Base-by-base conservation (phyloP, 2,888 invertebrate species). In the Agrilus cyanescens region DNA sequence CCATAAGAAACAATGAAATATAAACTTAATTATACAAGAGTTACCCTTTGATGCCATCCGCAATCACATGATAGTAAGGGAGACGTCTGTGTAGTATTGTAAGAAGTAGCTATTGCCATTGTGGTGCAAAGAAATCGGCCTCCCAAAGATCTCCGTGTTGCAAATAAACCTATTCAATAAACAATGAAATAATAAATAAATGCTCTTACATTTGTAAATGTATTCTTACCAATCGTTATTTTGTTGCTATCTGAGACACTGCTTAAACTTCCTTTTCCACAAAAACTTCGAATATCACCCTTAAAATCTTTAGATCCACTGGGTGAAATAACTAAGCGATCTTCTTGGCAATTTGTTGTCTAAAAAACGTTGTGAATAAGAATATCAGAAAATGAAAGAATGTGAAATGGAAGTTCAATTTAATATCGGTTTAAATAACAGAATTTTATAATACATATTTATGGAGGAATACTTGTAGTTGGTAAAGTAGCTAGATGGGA, bases 1-100 rank as follows among this genome's bases (percentile, higher is more conserved):
- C n/a, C 3, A 14, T 37, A 37, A 12, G 25, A 37, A 4, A 37
- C 18, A 20, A 7, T 36, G 37, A n/a, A n/a, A n/a, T 7, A 16
- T 37, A 34, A 10, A 6, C 12, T 36, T 36, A 18, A 29, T 29
- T 38, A 2, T 14, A 4, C 14, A 37, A 32, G 38, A 40, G 55
- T 53, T 57, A 72, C 78, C 57, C 60, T 60, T 53, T 73, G 71
- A 49, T 66, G 73, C 58, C 71, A 68, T 4, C 80, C 80, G 53
- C 80, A 79, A 38, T 58, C 63, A 54, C 79, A 79, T 2, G 55
- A 38, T 1, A 49, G 46, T 1, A 54, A 48, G 4, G 50, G 57
- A 53, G 14, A 45, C 42, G 57, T 47, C 3, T 53, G 49, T 2
- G 46, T 48, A 2, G 57, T 34, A 25, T 25, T 25, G 0, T 47